A percentile compares a stretch with the other conserved stretches of the same genome.
These are phyloP conservation scores for Hozukius guyotensis DNA, from an alignment of 2,797 vertebrate species.

Conservation along the genomic window DNA sequence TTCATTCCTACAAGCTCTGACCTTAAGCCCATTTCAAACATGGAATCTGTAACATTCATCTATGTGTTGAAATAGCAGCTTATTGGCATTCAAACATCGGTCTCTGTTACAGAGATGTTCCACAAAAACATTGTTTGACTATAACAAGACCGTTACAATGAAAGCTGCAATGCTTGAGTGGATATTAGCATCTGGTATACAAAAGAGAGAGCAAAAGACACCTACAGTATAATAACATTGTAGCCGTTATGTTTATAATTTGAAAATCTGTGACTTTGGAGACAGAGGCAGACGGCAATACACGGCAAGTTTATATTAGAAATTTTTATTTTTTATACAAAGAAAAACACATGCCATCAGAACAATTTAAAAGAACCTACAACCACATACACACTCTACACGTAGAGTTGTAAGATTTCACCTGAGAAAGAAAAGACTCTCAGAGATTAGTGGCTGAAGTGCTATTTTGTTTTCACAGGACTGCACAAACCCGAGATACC, in stretches of 20 bases:
- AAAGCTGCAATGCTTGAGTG: background rate
- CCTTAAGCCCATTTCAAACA: background rate
- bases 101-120: background rate
- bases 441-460: slow-evolving; percentile 26
- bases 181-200: background rate
- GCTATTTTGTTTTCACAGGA: slow-evolving; percentile 83
- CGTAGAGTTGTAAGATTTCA: background rate
- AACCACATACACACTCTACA: background rate
- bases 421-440: background rate
- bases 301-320: background rate
- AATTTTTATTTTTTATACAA: background rate
- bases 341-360: background rate
- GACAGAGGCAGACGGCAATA: background rate
- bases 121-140: background rate
- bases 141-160: background rate
- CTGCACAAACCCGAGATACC: slow-evolving; percentile 93
- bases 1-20: background rate
- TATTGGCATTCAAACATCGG: background rate
- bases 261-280: background rate
- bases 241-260: background rate
- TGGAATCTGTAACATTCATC: background rate
- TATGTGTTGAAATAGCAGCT: background rate
- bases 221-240: background rate
- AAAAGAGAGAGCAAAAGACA: background rate
- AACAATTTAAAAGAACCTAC: background rate